phyloP scores from a whole-genome alignment of 2,113 vertebrate genomes.

The Rhinichthys klamathensis region DNA sequence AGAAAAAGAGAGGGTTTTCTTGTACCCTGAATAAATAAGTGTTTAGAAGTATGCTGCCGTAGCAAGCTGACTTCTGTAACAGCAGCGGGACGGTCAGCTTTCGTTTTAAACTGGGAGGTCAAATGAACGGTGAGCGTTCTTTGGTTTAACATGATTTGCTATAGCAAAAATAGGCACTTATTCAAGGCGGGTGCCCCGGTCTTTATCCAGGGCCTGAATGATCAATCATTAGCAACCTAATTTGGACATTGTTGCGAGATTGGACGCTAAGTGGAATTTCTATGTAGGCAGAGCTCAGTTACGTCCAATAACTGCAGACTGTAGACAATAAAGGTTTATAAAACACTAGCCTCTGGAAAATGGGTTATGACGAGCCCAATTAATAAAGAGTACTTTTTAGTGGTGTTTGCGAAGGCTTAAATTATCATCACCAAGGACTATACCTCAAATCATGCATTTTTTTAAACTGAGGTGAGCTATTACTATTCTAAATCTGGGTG shows the following conservation, averaged over 20 bases:
- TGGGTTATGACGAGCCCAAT: not conserved
- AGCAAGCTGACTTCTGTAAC: not conserved
- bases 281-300: not conserved
- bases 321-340: not conserved
- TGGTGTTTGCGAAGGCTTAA: not conserved
- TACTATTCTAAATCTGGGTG: not conserved
- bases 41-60: not conserved
- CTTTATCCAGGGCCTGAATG: not conserved
- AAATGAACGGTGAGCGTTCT: not conserved
- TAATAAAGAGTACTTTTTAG: not conserved
- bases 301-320: not conserved
- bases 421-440: not conserved
- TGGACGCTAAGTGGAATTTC: not conserved
- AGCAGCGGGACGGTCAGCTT: not conserved
- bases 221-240: not conserved
- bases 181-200: not conserved
- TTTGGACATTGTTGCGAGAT: not conserved
- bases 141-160: slow-evolving; percentile 15
- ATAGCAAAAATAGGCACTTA: not conserved
- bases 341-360: slow-evolving; percentile 7
- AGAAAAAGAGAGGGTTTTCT: not conserved
- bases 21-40: slow-evolving; percentile 6
- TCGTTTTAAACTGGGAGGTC: not conserved
- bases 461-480: not conserved
- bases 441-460: not conserved